phyloP scores from a whole-genome alignment of 1,140 invertebrate species.

The Phymastichus coffea region DNA sequence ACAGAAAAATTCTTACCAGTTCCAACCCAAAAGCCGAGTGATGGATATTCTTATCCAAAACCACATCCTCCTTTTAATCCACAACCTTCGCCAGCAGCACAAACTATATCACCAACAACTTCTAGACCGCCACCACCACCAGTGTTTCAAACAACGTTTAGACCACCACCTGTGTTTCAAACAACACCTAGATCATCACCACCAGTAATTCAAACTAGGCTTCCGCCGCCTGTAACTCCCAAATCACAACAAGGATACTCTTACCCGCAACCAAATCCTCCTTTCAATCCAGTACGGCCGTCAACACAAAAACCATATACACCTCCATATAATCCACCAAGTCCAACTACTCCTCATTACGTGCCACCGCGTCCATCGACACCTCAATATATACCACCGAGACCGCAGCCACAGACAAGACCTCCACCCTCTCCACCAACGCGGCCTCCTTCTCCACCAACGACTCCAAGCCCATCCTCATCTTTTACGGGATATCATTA shows the following conservation, averaged over 20 bases:
- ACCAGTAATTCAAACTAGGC: not conserved
- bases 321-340: not conserved
- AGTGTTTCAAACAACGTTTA: no score
- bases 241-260: no score
- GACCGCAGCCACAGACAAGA: not conserved
- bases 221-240: not conserved
- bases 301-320: not conserved
- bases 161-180: slow-evolving; percentile 9
- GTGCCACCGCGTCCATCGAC: slow-evolving; percentile 11
- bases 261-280: not conserved
- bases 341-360: slow-evolving; percentile 16
- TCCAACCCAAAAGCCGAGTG: not conserved
- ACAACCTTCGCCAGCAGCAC: not conserved
- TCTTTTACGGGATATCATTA: slow-evolving; percentile 23
- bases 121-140: slow-evolving; percentile 11
- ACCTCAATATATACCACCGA: not conserved
- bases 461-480: slow-evolving; percentile 20
- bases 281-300: not conserved
- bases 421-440: not conserved
- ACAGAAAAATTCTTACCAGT: no score
- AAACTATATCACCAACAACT: not conserved
- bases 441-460: slow-evolving; percentile 11
- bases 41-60: slow-evolving; percentile 13
- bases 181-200: slow-evolving; percentile 9
- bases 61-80: slow-evolving; percentile 6